Percentiles rank a stretch among this genome's conserved stretches.
Evolutionary conservation across 2,888 invertebrate species (phyloP).

Genomic region (Dicyrtoma fusca): DNA sequence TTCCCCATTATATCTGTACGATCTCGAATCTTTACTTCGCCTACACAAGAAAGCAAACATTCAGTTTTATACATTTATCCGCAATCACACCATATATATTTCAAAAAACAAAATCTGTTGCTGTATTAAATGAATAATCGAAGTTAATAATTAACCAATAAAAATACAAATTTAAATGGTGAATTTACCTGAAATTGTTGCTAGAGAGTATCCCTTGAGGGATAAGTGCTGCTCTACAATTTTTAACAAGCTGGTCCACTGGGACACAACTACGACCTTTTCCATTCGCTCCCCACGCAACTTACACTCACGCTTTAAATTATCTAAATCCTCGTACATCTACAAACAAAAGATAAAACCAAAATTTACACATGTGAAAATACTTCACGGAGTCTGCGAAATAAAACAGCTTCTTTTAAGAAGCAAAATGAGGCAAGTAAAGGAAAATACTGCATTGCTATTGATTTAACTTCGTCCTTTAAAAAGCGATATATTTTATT

Average conservation of each 20-base stretch:
- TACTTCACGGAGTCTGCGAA: too few species aligned
- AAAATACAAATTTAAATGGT: constrained; percentile 28
- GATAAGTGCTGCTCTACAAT: constrained; percentile 72
- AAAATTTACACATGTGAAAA: too few species aligned
- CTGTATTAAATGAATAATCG: too few species aligned
- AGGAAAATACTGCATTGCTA: too few species aligned
- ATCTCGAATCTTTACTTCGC: constrained; percentile 39
- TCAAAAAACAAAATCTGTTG: too few species aligned
- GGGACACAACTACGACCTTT: constrained; percentile 85
- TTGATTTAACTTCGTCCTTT: too few species aligned
- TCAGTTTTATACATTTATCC: background rate
- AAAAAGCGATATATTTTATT: too few species aligned
- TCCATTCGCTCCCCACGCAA: constrained; percentile 65
- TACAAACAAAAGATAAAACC: constrained; percentile 35
- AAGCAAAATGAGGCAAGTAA: too few species aligned
- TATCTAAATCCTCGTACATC: constrained; percentile 57
- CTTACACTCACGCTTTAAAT: constrained; percentile 64
- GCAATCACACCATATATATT: too few species aligned
- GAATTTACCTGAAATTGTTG: constrained; percentile 71
- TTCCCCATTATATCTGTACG: constrained; percentile 42
- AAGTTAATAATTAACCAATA: too few species aligned
- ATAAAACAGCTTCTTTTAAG: too few species aligned
- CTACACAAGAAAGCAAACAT: constrained; percentile 19
- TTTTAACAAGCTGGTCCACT: constrained; percentile 83
- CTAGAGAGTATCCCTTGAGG: constrained; percentile 63